A percentile compares a stretch with the other conserved stretches of the same genome.
phyloP scores from a whole-genome alignment of 2,113 vertebrate genomes.

The Xiphias gladius region DNA sequence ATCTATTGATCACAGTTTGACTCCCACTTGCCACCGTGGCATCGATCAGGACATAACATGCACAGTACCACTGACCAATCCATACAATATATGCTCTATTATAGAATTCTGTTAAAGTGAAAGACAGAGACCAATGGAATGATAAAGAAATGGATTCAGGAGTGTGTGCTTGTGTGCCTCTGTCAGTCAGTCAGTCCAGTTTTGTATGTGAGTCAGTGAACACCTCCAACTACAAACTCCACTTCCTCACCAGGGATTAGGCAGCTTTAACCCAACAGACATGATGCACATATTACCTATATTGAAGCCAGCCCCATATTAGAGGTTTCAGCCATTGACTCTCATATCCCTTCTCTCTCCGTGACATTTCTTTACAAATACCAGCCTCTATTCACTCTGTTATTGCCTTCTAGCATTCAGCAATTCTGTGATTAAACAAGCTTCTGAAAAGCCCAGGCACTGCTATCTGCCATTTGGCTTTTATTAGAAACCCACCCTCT shows the following conservation, averaged over 20 bases:
- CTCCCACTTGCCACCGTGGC: constrained; percentile 34
- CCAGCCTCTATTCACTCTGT: constrained; percentile 79
- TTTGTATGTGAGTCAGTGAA: constrained; percentile 9
- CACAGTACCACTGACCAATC: constrained; percentile 33
- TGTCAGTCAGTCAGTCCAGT: constrained; percentile 12
- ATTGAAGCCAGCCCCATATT: constrained; percentile 70
- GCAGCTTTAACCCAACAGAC: constrained; percentile 43
- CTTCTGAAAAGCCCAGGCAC: constrained; percentile 67
- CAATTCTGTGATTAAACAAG: constrained; percentile 79
- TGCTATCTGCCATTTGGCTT: constrained; percentile 82
- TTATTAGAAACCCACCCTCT: constrained; percentile 78
- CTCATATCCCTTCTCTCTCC: constrained; percentile 67
- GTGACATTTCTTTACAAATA: constrained; percentile 86
- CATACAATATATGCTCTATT: constrained; percentile 36
- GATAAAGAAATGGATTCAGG: background rate
- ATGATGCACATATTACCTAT: constrained; percentile 65
- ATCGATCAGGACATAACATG: constrained; percentile 56
- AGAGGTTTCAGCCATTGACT: constrained; percentile 66
- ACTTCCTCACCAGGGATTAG: constrained; percentile 51
- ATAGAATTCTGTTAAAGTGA: constrained; percentile 40
- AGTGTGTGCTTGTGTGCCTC: constrained; percentile 10
- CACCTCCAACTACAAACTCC: constrained; percentile 11
- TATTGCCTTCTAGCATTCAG: constrained; percentile 79
- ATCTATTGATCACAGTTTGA: constrained; percentile 68
- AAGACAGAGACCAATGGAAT: constrained; percentile 18